Evolutionary conservation across 2,888 invertebrate species (phyloP).

Genomic region (Balanococcus diminutus): DNA sequence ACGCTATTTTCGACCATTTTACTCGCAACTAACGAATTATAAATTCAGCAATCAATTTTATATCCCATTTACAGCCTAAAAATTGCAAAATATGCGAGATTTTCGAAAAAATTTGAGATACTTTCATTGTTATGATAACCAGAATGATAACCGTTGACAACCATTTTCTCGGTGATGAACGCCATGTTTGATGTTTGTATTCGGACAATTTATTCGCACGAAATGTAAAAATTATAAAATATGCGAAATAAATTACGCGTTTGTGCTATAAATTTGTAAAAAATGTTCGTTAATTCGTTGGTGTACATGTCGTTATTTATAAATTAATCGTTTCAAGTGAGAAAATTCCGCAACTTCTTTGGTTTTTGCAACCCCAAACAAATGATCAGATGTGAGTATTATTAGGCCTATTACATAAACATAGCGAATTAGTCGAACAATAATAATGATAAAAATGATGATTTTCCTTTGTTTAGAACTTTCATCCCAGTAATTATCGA

Average conservation of each 20-base stretch:
- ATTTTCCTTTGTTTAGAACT: background rate
- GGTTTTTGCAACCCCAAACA: background rate
- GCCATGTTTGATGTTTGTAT: constrained; percentile 35
- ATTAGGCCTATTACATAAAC: constrained; percentile 41
- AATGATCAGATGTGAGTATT: background rate
- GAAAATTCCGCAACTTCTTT: too few species aligned
- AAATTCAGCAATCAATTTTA: background rate
- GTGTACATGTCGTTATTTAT: background rate
- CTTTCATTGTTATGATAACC: background rate
- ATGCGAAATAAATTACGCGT: background rate
- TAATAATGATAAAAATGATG: background rate
- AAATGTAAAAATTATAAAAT: background rate
- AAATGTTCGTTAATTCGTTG: background rate
- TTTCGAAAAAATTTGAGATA: background rate
- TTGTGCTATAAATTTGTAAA: background rate
- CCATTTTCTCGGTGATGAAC: background rate
- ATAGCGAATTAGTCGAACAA: background rate
- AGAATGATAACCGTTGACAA: background rate
- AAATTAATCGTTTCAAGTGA: background rate
- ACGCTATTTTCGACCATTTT: background rate
- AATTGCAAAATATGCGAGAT: background rate
- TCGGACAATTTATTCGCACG: background rate
- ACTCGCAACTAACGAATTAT: background rate
- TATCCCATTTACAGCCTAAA: background rate
- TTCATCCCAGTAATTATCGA: background rate